These are phyloP conservation scores for Vireo altiloquus DNA, from an alignment of 2,113 vertebrate species.

Conservation along the genomic window DNA sequence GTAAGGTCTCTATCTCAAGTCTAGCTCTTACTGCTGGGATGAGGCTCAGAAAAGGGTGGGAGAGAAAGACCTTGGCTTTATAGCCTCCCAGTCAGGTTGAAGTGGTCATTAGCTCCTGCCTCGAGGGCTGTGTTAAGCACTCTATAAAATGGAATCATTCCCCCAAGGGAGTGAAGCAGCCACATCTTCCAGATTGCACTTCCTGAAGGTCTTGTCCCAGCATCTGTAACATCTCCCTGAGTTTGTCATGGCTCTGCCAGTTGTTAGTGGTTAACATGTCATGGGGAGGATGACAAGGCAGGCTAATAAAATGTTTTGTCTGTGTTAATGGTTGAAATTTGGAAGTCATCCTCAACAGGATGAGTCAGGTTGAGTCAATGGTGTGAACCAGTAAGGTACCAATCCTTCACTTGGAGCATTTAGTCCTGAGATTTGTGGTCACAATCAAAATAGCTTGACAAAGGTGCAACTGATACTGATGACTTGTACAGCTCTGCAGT, in stretches of 20 bases:
- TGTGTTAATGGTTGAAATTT: not conserved
- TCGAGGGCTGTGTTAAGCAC: not conserved
- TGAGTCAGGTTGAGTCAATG: not conserved
- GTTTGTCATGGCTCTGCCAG: not conserved
- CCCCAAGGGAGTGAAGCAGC: not conserved
- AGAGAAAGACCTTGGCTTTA: not conserved
- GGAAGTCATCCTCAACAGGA: not conserved
- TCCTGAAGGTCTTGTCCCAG: not conserved
- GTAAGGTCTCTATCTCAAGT: not conserved
- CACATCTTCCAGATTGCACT: not conserved
- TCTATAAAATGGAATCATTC: not conserved
- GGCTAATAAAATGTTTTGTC: not conserved
- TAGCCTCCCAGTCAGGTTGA: not conserved
- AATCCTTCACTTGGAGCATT: not conserved
- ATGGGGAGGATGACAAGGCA: not conserved
- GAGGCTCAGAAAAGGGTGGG: not conserved
- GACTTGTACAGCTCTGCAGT: not conserved
- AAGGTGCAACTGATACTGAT: not conserved
- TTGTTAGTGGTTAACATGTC: not conserved
- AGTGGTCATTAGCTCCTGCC: not conserved
- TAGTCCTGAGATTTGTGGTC: not conserved
- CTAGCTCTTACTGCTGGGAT: not conserved
- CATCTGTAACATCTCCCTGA: not conserved
- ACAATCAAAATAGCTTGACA: not conserved
- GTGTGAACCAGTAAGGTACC: not conserved